Evolutionary conservation across 2,797 vertebrate species (phyloP).

Genomic region (Melanotaenia nigrans): DNA sequence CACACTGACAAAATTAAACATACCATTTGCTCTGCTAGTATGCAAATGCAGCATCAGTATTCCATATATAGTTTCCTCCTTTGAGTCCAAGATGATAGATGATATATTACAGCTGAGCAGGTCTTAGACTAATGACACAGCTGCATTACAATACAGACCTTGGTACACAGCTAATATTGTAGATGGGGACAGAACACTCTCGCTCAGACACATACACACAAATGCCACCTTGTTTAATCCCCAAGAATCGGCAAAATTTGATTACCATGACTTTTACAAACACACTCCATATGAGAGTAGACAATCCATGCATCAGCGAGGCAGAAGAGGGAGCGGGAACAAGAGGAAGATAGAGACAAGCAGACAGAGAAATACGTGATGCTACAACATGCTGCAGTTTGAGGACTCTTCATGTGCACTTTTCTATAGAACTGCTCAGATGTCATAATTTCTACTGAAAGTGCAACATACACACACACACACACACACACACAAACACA

Average conservation of each 20-base stretch:
- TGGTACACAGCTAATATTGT: conserved; percentile 65
- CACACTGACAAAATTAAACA: conserved; percentile 64
- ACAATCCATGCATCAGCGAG: conserved; percentile 78
- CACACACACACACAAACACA: conserved; percentile 9
- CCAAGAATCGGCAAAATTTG: conserved; percentile 76
- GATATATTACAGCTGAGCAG: conserved; percentile 71
- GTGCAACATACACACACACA: conserved; percentile 13
- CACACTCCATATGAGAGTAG: conserved; percentile 76
- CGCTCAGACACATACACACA: conserved; percentile 40
- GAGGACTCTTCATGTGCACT: conserved; percentile 43
- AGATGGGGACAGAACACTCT: conserved; percentile 54
- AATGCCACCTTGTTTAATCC: conserved; percentile 77
- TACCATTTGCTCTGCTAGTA: conserved; percentile 50
- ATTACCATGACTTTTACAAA: conserved; percentile 82
- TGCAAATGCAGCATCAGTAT: conserved; percentile 68
- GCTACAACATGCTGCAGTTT: conserved; percentile 50
- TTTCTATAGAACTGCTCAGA: conserved; percentile 43
- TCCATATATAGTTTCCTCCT: conserved; percentile 63
- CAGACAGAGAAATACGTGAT: conserved; percentile 43
- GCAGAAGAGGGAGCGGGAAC: conserved; percentile 37
- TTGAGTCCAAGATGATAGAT: conserved; percentile 74
- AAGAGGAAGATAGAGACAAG: conserved; percentile 40
- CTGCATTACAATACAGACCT: conserved; percentile 70
- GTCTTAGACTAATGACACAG: conserved; percentile 76
- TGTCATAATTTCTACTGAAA: conserved; percentile 33